phyloP scores from a whole-genome alignment of 2,888 invertebrate genomes.

The Rapana venosa region DNA sequence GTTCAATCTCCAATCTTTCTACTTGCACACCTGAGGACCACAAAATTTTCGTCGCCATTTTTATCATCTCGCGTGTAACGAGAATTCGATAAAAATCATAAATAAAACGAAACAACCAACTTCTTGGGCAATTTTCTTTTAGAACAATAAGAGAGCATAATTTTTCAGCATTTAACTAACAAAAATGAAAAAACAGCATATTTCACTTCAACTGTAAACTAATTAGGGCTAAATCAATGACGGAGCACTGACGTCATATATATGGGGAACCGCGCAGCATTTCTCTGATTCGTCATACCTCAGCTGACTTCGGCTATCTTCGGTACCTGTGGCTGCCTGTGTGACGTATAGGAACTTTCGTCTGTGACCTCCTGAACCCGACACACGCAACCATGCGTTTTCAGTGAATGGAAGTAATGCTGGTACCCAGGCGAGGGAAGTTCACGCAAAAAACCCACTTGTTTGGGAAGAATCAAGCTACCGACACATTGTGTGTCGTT shows the following conservation, averaged over 20 bases:
- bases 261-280: no score
- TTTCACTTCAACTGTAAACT: not conserved
- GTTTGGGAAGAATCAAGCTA: no score
- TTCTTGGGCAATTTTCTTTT: not conserved
- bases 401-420: not conserved
- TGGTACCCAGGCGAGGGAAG: no score
- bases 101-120: not conserved
- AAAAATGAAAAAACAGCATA: not conserved
- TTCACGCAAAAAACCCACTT: no score
- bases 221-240: not conserved
- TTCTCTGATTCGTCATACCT: no score
- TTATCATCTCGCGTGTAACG: slow-evolving; percentile 17
- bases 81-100: not conserved
- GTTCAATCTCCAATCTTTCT: not conserved
- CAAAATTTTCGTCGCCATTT: slow-evolving; percentile 38
- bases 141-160: not conserved
- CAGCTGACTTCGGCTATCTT: no score
- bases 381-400: not conserved
- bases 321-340: not conserved
- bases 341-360: not conserved
- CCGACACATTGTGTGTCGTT: no score
- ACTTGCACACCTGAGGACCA: not conserved
- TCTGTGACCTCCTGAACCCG: slow-evolving; percentile 19
- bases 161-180: not conserved
- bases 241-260: not conserved